Percentiles rank a stretch among this genome's conserved stretches.
Conservation (phyloP, 2,113 vertebrate genomes). For the Oncorhynchus keta region DNA sequence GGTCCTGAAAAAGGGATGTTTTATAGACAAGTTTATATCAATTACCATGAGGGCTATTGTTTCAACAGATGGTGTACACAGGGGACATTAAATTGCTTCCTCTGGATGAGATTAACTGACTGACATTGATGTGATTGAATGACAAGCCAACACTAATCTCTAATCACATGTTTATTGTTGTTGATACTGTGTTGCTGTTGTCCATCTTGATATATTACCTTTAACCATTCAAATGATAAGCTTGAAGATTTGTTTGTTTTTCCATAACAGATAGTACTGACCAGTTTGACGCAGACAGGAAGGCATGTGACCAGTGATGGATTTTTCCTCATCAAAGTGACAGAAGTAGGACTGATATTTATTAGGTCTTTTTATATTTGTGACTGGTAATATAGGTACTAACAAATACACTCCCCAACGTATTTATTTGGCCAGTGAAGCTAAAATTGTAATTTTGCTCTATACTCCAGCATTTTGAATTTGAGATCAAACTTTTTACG, state of each 20-base stretch:
- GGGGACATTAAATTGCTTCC: conserved; percentile 40
- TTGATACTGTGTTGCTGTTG: conserved; percentile 2
- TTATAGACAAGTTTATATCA: conserved; percentile 3
- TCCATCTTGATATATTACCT: background rate
- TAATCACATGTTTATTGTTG: conserved; percentile 3
- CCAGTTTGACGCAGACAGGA: conserved; percentile 66
- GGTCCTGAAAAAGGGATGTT: no score
- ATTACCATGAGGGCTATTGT: conserved; percentile 35
- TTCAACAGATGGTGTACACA: conserved; percentile 40
- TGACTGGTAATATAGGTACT: background rate
- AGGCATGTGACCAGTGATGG: conserved; percentile 50
- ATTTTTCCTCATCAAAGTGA: conserved; percentile 67
- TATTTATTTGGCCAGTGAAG: no score
- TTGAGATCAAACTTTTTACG: no score
- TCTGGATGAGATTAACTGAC: conserved; percentile 41
- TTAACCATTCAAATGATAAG: background rate
- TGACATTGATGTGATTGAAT: conserved; percentile 47
- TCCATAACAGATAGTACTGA: conserved; percentile 65
- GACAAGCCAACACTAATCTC: conserved; percentile 19
- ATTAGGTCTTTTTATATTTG: background rate
- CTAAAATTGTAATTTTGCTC: no score
- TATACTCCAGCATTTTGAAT: no score
- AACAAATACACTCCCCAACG: no score
- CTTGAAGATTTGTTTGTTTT: conserved; percentile 10
- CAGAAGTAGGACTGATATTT: background rate